Base-by-base conservation (phyloP, 2,113 vertebrate species). In the Rhodinocichla rosea region DNA sequence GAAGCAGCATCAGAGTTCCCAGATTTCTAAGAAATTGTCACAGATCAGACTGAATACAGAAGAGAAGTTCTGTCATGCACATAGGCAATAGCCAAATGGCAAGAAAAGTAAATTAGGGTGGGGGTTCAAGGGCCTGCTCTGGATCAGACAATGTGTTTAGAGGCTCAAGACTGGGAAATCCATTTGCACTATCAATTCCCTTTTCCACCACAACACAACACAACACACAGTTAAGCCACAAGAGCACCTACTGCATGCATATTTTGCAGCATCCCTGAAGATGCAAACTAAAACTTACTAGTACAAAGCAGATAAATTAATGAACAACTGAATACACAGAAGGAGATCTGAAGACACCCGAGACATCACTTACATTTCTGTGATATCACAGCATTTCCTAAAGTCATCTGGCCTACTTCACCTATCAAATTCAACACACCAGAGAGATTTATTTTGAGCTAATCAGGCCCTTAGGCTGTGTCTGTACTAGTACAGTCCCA, bases 351-450 rank as follows among this genome's bases (percentile, higher is more conserved):
- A 77, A 86, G 55, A 33, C 62, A 79, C 35, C 4, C 0, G 0
- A 77, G 35, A 47, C 30, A 78, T 10, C 35, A 19, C 40, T 86
- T 40, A 26, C 7, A 42, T 37, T 77, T 92, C 60, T 77, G 56
- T 1, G 0, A 55, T 10, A 78, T n/a, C 40, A 69, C 45, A 81
- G 15, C 11, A 30, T 50, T 93, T 94, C 60, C 32, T 30, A 73
- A 49, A 86, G 60, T 83, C 76, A 87, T 83, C 92, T 95, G 94
- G 42, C 68, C 59, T 93, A 22, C 59, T 77, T 95, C 86, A 94
- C 42, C 73, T 78, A 67, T 42, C 42, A 92, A 88, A 95, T 67
- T 24, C 0, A 7, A 83, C 68, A 59, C 55, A 86, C 27, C 79
- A 92, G 50, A 87, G 64, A 76, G 33, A 67, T 47, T 77, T 83